Base-by-base conservation (phyloP, 2,113 vertebrate genomes). In the Bostrychus sinensis region DNA sequence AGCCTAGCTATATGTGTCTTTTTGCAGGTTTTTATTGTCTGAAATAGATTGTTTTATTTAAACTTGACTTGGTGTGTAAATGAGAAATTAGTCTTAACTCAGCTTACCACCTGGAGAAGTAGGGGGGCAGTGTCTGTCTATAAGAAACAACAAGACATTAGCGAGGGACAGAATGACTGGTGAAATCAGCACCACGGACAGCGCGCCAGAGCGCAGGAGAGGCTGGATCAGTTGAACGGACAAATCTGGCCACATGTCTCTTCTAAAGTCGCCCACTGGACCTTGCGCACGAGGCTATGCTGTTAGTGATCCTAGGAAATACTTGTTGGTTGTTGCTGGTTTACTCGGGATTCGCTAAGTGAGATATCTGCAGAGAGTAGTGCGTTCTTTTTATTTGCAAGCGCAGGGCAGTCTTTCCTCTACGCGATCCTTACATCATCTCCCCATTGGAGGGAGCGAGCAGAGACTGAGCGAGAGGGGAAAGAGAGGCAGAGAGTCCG, bases 101-200 rank as follows among this genome's bases (percentile, higher is more conserved):
- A 62, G 66, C 53, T 70, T 65, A 75, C 68, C 77, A 41, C 68
- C 56, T 57, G 20, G 71, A 69, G 55, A 62, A 78, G 64, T 77
- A 69, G 80, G 82, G 83, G 79, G 84, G 83, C 79, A 87, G 63
- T 88, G 81, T 89, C 57, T 85, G 75, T 77, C 70, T 77, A 28
- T 25, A 43, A 72, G 71, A 85, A 60, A 77, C 55, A 37, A 61
- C 58, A 22, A 68, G 62, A 53, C 64, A 56, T 43, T 22, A 57
- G 32, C 17, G 42, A 53, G 70, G 4, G 25, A 37, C 37, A 37
- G 28, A 62, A 57, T 34, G 41, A 42, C 36, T 70, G 69, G 81
- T 32, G 84, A 87, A 71, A 88, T 88, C 77, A 87, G 88, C 79
- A 76, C 81, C 75, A 26, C 53, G 85, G 83, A 78, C 85, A 83